Evolutionary conservation across 2,888 invertebrate species (phyloP).

Genomic region (Pantelozetes paolii): DNA sequence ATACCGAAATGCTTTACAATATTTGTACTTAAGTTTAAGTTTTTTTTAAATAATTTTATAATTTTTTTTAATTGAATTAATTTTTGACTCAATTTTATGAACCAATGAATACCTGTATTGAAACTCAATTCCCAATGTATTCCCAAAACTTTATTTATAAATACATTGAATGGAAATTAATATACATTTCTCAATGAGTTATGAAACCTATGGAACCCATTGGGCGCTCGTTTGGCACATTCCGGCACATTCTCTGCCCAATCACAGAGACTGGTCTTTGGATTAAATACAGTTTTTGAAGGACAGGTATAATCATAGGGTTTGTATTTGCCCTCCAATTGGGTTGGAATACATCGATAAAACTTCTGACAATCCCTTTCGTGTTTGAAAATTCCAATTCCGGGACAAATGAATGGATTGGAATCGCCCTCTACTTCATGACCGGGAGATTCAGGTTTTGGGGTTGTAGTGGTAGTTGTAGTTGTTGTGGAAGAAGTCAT

Average conservation of each 20-base stretch:
- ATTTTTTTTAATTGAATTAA: too few relatives aligned
- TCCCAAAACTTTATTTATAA: too few relatives aligned
- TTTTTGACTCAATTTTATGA: too few relatives aligned
- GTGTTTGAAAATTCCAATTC: constrained; percentile 46
- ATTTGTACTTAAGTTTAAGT: too few relatives aligned
- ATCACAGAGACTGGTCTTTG: constrained; percentile 45
- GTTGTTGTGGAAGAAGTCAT: neutral
- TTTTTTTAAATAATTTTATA: too few relatives aligned
- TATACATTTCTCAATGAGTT: neutral
- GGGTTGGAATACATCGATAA: constrained; percentile 46
- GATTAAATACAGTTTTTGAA: constrained; percentile 47
- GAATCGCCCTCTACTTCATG: neutral
- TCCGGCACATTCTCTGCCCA: constrained; percentile 46
- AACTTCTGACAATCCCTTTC: constrained; percentile 47
- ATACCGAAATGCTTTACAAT: too few relatives aligned
- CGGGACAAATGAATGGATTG: constrained; percentile 40
- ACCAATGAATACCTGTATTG: too few relatives aligned
- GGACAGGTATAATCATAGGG: constrained; percentile 47
- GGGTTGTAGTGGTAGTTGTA: constrained; percentile 4
- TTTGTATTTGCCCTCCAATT: constrained; percentile 43
- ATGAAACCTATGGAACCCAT: constrained; percentile 18
- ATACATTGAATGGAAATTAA: too few relatives aligned
- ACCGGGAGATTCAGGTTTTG: neutral
- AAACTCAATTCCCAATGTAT: too few relatives aligned
- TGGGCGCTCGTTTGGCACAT: constrained; percentile 42